Evolutionary conservation across 1,140 invertebrate species (phyloP), one percentile per base, ranked within the genome.

Genomic region (Lepeophtheirus salmonis): DNA sequence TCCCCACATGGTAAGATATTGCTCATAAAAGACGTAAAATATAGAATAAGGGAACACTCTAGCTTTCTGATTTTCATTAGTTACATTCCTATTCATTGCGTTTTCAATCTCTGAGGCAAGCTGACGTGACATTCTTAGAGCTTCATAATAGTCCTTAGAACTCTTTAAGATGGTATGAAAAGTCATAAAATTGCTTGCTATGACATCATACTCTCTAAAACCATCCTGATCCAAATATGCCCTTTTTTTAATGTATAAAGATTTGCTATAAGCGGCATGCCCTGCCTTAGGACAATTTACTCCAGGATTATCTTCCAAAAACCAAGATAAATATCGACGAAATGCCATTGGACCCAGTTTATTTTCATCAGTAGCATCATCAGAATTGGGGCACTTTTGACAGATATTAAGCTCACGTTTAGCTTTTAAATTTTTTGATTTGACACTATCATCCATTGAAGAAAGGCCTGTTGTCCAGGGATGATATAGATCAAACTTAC

Each of bases 101-200:
- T 67, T 65, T 2, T 85, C 84, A 16, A 95, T 82, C 67, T 86
- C 84, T 1, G 78, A 74, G 4, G 83, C 79, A 24, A 95, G 77
- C 54, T 77, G 70, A 62, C 86, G 75, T 6, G 83, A 84, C 65
- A 79, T 77, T 64, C 77, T 76, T 53, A 94, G 70, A 13, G 89
- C 82, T 25, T 78, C 75, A 48, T 85, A 89, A 70, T 83, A 96
- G 68, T 96, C 86, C 2, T 74, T 67, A 0, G 84, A 86, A 1
- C 76, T 83, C 64, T 78, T 79, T 58, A 92, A 72, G 0, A 85
- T 77, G 0, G 78, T 80, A 67, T 95, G 89, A 68, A 86, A 95
- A 0, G 85, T 80, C 87, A 91, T 90, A 63, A 90, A 87, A 68
- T 84, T 80, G 0, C 81, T 80, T 20, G 89, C 82, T 23, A 71